A percentile compares a stretch with the other conserved stretches of the same genome.
phyloP scores from a whole-genome alignment of 2,888 invertebrate species.

The Smittia aterrima region DNA sequence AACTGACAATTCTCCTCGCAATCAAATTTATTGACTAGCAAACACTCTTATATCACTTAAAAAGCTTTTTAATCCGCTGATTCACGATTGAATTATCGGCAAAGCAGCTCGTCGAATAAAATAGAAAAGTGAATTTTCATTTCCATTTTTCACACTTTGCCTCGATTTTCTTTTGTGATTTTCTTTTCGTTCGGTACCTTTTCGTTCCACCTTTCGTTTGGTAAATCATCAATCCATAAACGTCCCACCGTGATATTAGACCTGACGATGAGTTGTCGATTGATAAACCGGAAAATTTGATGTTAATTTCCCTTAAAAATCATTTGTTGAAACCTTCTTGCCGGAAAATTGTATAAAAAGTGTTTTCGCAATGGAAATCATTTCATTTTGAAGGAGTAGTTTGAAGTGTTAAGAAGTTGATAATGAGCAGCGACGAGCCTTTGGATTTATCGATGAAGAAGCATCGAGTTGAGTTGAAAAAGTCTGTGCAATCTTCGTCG shows the following conservation, averaged over 20 bases:
- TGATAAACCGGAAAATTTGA: slow-evolving; percentile 38
- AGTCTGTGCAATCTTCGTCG: not conserved
- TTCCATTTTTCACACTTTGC: slow-evolving; percentile 35
- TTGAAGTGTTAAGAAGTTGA: slow-evolving; percentile 1
- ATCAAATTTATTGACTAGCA: too few relatives aligned
- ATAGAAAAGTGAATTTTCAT: slow-evolving; percentile 29
- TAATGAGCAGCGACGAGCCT: slow-evolving; percentile 21
- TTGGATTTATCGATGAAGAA: slow-evolving; percentile 42
- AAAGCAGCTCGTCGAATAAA: not conserved
- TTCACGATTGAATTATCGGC: too few relatives aligned
- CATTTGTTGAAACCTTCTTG: not conserved
- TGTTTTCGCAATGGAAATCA: not conserved
- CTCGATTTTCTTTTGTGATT: not conserved
- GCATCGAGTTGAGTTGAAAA: not conserved
- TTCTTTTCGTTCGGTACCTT: not conserved
- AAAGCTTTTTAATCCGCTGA: not conserved
- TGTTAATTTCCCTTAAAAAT: slow-evolving; percentile 18
- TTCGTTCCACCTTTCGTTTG: not conserved
- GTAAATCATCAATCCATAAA: slow-evolving; percentile 39
- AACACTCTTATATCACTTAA: not conserved
- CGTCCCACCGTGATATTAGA: slow-evolving; percentile 15
- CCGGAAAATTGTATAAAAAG: not conserved
- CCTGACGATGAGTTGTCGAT: not conserved
- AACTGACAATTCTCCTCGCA: too few relatives aligned
- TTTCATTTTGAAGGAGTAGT: not conserved